These are phyloP conservation scores for Atlantisia rogersi DNA, from an alignment of 2,113 vertebrate species.

Conservation along the genomic window DNA sequence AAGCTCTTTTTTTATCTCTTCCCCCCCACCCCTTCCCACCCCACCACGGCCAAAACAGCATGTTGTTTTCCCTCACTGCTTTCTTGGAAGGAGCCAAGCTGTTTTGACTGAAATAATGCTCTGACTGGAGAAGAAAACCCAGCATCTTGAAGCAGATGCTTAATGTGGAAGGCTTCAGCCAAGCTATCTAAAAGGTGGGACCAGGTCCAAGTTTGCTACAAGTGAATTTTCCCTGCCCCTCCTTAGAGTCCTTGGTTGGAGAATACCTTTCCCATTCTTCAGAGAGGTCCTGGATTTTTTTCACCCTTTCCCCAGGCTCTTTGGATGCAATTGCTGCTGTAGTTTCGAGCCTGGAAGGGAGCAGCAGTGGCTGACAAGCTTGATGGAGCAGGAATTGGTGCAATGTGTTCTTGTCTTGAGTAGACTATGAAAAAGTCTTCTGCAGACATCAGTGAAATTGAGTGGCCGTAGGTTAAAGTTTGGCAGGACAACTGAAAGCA, in stretches of 20 bases:
- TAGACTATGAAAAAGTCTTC: background rate
- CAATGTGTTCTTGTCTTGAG: background rate
- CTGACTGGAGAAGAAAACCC: background rate
- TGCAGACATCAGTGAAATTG: background rate
- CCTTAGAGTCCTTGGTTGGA: background rate
- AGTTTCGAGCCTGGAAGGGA: conserved; percentile 51
- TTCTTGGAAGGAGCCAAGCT: conserved; percentile 32
- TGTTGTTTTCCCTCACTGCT: background rate
- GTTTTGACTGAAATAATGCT: background rate
- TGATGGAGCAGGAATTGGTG: conserved; percentile 10
- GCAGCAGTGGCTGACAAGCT: background rate
- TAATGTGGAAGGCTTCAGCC: background rate
- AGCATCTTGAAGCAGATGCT: conserved; percentile 9
- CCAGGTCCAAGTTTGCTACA: background rate
- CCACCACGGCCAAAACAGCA: conserved; percentile 6
- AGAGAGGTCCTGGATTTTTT: background rate
- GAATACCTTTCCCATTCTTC: conserved; percentile 2
- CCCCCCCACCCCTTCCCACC: background rate
- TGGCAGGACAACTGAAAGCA: conserved; percentile 49
- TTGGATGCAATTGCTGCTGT: background rate
- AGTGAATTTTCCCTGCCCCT: background rate
- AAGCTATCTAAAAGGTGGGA: background rate
- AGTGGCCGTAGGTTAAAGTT: conserved; percentile 38
- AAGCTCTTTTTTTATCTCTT: background rate
- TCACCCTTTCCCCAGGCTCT: background rate